Percentiles rank a stretch among this genome's conserved stretches.
Evolutionary conservation across 1,140 invertebrate genomes (phyloP).

Genomic region (Drosophila sulfurigaster): DNA sequence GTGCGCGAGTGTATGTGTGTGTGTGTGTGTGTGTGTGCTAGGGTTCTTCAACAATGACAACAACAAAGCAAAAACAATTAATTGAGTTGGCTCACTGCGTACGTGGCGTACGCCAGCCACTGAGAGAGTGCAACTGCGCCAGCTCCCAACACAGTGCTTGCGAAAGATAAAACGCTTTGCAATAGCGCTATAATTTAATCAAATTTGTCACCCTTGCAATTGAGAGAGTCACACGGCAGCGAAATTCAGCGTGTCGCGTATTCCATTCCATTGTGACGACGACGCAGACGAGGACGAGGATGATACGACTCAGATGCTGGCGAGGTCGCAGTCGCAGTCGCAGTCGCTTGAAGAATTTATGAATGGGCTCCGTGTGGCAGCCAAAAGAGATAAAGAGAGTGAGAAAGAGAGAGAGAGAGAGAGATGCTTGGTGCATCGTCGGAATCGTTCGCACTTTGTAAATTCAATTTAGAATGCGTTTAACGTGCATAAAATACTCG

Average conservation of each 20-base stretch:
- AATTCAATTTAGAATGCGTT: slow-evolving; percentile 78
- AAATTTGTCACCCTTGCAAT: slow-evolving; percentile 82
- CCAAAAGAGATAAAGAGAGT: neutral
- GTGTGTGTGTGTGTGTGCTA: slow-evolving; percentile 24
- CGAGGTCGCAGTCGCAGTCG: slow-evolving; percentile 7
- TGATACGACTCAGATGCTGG: neutral
- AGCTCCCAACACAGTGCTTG: slow-evolving; percentile 16
- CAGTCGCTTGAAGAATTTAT: slow-evolving; percentile 56
- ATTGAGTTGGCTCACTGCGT: slow-evolving; percentile 67
- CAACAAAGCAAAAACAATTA: slow-evolving; percentile 72
- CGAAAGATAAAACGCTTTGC: slow-evolving; percentile 81
- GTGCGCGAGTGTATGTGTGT: neutral
- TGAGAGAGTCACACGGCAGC: slow-evolving; percentile 58
- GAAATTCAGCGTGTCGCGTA: slow-evolving; percentile 17
- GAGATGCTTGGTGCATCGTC: slow-evolving; percentile 4
- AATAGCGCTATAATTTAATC: slow-evolving; percentile 82
- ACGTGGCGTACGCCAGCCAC: slow-evolving; percentile 44
- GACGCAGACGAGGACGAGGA: neutral
- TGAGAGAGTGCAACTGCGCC: slow-evolving; percentile 54
- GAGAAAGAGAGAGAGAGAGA: neutral
- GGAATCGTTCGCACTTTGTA: slow-evolving; percentile 57
- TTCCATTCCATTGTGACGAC: slow-evolving; percentile 21
- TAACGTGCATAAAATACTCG: slow-evolving; percentile 57
- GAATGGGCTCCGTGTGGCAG: slow-evolving; percentile 47
- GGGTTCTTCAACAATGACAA: slow-evolving; percentile 56